Conservation (phyloP, 2,113 vertebrate genomes). For the Oncorhynchus clarkii region DNA sequence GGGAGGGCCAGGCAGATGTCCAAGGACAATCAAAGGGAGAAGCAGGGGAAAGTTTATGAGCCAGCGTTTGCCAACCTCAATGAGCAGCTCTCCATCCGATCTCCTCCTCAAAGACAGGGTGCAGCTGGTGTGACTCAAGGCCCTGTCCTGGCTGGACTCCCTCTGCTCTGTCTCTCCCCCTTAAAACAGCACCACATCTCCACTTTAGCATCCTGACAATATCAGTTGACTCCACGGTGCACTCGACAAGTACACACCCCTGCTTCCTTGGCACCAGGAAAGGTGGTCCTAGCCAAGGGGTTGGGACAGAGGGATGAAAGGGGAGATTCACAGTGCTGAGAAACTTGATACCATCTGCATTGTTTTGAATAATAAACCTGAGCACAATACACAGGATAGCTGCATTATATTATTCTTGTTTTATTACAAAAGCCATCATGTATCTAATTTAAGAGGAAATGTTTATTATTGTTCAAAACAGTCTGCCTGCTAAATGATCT, state of each 20-base stretch:
- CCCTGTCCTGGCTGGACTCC: slow-evolving; percentile 73
- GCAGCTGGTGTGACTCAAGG: slow-evolving; percentile 93
- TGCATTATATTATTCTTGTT: slow-evolving; percentile 1
- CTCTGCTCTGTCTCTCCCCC: slow-evolving; percentile 57
- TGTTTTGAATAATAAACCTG: slow-evolving; percentile 11
- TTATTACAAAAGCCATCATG: slow-evolving; percentile 15
- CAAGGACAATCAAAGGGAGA: slow-evolving; percentile 98
- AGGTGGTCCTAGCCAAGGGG: slow-evolving; percentile 32
- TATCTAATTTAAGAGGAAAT: not conserved
- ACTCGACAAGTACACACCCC: slow-evolving; percentile 53
- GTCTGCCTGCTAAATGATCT: not conserved
- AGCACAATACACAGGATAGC: not conserved
- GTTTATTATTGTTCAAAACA: not conserved
- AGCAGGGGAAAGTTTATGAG: slow-evolving; percentile 90
- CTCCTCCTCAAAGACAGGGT: slow-evolving; percentile 86
- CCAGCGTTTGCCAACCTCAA: slow-evolving; percentile 96
- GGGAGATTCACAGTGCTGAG: slow-evolving; percentile 10
- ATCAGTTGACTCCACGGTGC: slow-evolving; percentile 57
- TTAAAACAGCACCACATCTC: slow-evolving; percentile 54
- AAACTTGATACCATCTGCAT: slow-evolving; percentile 17
- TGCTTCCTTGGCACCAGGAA: slow-evolving; percentile 51
- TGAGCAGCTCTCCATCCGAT: slow-evolving; percentile 84
- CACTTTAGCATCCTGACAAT: slow-evolving; percentile 52
- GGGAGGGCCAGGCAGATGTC: slow-evolving; percentile 96
- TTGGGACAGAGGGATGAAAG: slow-evolving; percentile 5